Conservation (phyloP, 1,140 invertebrate genomes). For the Drosophila melanogaster region Release_6_plus_ISO1_MT NC_004354.4:19701501-19702000, state of each 20-base stretch:
- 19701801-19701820: background rate
- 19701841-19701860: too few species aligned
- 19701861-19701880: too few species aligned
- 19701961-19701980: background rate
- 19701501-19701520: background rate
- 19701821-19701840: too few species aligned
- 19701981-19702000: conserved; percentile 18
- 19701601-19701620: conserved; percentile 95
- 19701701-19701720: conserved; percentile 4
- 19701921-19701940: background rate
- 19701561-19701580: conserved; percentile 92
- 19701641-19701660: conserved; percentile 88
- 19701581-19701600: conserved; percentile 89
- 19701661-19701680: conserved; percentile 4
- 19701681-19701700: background rate
- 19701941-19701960: background rate
- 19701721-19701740: conserved; percentile 10
- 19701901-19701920: background rate
- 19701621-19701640: conserved; percentile 99
- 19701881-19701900: background rate
- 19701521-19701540: conserved; percentile 12
- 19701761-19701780: background rate
- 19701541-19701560: conserved; percentile 90
- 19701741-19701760: background rate
- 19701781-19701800: background rate